phyloP scores from a whole-genome alignment of 2,797 vertebrate species.

The Tamandua tetradactyla region DNA sequence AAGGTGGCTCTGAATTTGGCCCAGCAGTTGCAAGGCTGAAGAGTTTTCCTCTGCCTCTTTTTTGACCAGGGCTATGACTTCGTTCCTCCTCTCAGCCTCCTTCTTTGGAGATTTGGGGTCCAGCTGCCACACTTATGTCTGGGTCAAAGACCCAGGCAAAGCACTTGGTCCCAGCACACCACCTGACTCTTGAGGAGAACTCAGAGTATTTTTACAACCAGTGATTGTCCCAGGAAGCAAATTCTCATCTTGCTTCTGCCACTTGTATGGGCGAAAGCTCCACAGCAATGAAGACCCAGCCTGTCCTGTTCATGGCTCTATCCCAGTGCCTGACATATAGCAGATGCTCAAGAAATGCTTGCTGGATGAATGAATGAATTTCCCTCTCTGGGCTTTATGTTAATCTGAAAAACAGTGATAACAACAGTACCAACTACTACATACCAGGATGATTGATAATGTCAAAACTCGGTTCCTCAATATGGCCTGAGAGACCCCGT shows the following conservation, averaged over 20 bases:
- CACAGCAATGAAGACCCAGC: not conserved
- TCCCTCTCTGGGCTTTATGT: not conserved
- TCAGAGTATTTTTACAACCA: not conserved
- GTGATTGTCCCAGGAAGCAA: not conserved
- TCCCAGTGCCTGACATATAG: not conserved
- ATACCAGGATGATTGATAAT: not conserved
- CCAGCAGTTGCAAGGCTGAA: too few relatives aligned
- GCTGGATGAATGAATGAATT: not conserved
- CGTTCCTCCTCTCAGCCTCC: not conserved
- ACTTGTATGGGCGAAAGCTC: not conserved
- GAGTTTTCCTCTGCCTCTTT: not conserved
- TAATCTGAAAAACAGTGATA: not conserved
- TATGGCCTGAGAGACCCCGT: accelerated
- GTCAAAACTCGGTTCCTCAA: not conserved
- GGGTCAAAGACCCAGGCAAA: too few relatives aligned
- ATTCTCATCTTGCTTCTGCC: not conserved
- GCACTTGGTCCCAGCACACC: not conserved
- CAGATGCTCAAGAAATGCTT: not conserved
- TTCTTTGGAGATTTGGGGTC: not conserved
- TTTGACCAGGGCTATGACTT: accelerated
- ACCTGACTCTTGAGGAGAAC: not conserved
- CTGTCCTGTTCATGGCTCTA: accelerated
- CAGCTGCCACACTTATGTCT: not conserved
- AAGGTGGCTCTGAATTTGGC: not conserved
- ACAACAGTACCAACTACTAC: not conserved